Percentiles rank a stretch among this genome's conserved stretches.
These are phyloP conservation scores for Halocaridina rubra DNA, from an alignment of 2,888 invertebrate genomes.

Conservation along the genomic window DNA sequence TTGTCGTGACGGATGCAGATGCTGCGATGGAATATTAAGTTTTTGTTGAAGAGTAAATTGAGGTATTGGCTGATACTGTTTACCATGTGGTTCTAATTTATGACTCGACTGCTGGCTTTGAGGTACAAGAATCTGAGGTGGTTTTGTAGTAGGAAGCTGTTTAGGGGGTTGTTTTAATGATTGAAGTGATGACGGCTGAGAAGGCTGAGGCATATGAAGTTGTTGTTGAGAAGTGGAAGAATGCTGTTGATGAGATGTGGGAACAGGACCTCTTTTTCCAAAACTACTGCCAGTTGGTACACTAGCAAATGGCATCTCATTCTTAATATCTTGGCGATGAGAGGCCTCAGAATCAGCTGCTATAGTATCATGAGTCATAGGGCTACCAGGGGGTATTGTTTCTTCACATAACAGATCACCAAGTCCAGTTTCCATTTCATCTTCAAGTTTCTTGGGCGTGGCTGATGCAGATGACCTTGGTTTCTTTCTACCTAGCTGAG, in stretches of 20 bases:
- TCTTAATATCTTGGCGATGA: constrained; percentile 41
- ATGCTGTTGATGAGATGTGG: background rate
- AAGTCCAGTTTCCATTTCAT: constrained; percentile 42
- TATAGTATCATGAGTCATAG: constrained; percentile 50
- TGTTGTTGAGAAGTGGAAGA: background rate
- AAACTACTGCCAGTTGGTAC: constrained; percentile 59
- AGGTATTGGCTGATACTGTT: background rate
- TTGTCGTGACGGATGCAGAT: background rate
- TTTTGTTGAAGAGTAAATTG: background rate
- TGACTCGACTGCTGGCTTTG: constrained; percentile 16
- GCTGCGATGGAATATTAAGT: background rate
- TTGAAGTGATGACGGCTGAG: background rate
- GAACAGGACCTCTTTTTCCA: constrained; percentile 45
- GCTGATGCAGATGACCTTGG: constrained; percentile 31
- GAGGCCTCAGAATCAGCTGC: constrained; percentile 34
- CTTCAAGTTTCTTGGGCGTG: constrained; percentile 35
- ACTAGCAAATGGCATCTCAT: constrained; percentile 61
- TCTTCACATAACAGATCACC: constrained; percentile 61
- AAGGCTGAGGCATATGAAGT: background rate
- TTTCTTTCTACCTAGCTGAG: constrained; percentile 23
- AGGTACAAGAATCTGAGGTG: background rate
- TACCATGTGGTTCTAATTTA: background rate
- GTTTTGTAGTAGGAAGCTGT: constrained; percentile 15
- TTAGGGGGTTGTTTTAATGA: constrained; percentile 12
- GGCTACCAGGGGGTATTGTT: constrained; percentile 63